Conservation (phyloP, 2,888 invertebrate genomes). For the Polydrusus tereticollis region DNA sequence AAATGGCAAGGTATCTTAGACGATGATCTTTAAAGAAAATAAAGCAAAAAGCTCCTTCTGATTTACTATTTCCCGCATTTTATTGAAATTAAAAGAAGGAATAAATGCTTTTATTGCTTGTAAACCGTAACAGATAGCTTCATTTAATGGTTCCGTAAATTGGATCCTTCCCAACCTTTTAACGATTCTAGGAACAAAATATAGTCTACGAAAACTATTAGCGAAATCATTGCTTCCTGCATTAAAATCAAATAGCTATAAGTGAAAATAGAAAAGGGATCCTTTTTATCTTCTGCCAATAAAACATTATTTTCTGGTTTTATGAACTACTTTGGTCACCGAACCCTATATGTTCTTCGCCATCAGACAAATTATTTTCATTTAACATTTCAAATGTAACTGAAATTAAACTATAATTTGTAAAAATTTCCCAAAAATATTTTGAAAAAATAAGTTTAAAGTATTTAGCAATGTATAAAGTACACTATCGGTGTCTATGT, state of each 20-base stretch:
- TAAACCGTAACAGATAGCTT: neutral
- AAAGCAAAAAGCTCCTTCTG: neutral
- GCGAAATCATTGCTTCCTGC: neutral
- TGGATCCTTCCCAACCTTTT: slow-evolving; percentile 7
- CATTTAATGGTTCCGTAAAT: slow-evolving; percentile 7
- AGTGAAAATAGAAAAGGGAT: neutral
- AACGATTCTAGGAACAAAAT: slow-evolving; percentile 12
- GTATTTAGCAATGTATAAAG: too few species aligned
- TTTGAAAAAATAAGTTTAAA: too few species aligned
- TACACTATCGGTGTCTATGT: too few species aligned
- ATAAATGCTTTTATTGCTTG: slow-evolving; percentile 12
- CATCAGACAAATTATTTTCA: too few species aligned
- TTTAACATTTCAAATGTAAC: too few species aligned
- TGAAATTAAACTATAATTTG: too few species aligned
- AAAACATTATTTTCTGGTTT: too few species aligned
- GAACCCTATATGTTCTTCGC: too few species aligned
- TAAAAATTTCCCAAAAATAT: too few species aligned
- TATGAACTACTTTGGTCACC: too few species aligned
- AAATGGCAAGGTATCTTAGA: too few species aligned
- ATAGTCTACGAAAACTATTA: slow-evolving; percentile 3
- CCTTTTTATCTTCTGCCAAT: neutral
- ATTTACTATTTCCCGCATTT: neutral
- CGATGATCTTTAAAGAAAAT: neutral
- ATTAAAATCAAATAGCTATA: neutral
- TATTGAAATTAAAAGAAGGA: neutral